Evolutionary conservation across 2,888 invertebrate genomes (phyloP).

Genomic region (Balanococcus diminutus): DNA sequence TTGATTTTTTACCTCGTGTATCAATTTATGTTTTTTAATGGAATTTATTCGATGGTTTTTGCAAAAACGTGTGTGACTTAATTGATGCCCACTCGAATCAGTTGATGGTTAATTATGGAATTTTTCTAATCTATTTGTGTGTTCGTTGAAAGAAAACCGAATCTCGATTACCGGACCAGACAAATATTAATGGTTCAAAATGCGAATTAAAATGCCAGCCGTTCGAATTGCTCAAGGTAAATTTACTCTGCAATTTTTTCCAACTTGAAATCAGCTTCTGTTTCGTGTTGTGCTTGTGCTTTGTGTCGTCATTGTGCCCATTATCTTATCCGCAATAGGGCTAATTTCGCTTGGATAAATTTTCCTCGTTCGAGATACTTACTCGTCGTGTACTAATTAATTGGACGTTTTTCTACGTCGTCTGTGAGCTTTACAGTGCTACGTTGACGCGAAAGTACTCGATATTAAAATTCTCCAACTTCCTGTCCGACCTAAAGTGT

Average conservation of each 20-base stretch:
- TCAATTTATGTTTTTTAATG: not conserved
- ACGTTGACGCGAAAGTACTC: not conserved
- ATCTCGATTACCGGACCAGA: not conserved
- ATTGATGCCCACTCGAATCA: not conserved
- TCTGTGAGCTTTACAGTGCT: not conserved
- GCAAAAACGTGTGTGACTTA: not conserved
- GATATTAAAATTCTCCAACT: slow-evolving; percentile 31
- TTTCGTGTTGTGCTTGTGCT: not conserved
- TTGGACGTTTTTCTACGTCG: not conserved
- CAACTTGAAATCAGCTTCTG: not conserved
- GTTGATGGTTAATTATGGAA: not conserved
- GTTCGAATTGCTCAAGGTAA: slow-evolving; percentile 94
- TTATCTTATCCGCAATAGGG: not conserved
- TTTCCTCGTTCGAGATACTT: not conserved
- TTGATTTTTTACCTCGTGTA: not conserved
- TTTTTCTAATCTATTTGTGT: not conserved
- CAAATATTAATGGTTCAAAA: slow-evolving; percentile 67
- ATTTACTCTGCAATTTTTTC: not conserved
- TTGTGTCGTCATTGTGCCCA: not conserved
- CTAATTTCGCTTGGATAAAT: not conserved
- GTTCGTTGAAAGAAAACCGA: not conserved
- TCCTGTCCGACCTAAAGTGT: not conserved
- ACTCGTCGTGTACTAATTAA: not conserved
- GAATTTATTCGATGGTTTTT: not conserved
- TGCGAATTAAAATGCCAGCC: slow-evolving; percentile 98